Evolutionary conservation across 2,113 vertebrate species (phyloP), one percentile per base, ranked within the genome.

Genomic region (Sander lucioperca): DNA sequence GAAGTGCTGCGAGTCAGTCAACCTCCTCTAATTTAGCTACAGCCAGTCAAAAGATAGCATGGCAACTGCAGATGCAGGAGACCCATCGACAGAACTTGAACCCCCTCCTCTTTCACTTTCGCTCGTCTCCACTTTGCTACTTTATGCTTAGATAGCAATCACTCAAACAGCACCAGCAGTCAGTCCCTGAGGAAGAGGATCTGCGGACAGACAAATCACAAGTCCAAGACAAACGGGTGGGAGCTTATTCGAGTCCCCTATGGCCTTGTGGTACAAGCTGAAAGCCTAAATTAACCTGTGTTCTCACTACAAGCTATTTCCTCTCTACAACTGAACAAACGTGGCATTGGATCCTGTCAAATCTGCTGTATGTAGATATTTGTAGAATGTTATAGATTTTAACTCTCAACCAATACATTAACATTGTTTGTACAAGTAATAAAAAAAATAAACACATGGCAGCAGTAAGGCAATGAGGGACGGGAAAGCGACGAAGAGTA

Each of bases 131-230:
- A 6, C 66, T 77, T 71, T 51, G 21, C 67, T 58, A 39, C 65
- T 67, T 82, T 73, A 25, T 79, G 81, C 79, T 77, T 43, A 74
- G 51, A 68, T 13, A 36, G 65, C 84, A 51, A 14, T 88, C 66
- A 65, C 14, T 81, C 72, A 21, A 36, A 68, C 30, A 8, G 63
- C 43, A 74, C 16, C 56, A 30, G 61, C 68, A 47, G 56, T 80
- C 48, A 4, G 33, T 6, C 33, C 45, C 56, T 4, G 18, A 30
- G 48, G 16, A 43, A 12, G 54, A 66, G 14, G 23, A 59, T 73
- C 45, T 18, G 19, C 71, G 63, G 77, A 71, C 54, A 2, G 70
- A 67, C 51, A 15, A 73, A 80, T 74, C 59, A 36, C 25, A 59
- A 23, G 59, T 15, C 58, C 2, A n/a, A 81, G 25, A 43, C 9